Evolutionary conservation across 2,888 invertebrate genomes (phyloP).

Genomic region (Melinaea menophilus): DNA sequence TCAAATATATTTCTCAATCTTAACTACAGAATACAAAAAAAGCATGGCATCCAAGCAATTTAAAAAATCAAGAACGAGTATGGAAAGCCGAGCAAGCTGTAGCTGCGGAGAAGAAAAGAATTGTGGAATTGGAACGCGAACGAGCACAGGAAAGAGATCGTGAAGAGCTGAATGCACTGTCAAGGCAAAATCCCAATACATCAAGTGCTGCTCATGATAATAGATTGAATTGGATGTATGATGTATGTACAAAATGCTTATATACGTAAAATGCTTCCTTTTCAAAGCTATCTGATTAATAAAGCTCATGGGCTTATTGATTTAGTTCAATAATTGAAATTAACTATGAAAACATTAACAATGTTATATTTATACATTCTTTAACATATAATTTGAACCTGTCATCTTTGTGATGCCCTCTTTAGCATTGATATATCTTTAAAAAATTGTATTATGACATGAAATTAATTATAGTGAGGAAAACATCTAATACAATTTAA

Average conservation of each 20-base stretch:
- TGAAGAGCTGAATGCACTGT: slow-evolving; percentile 82
- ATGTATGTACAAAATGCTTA: slow-evolving; percentile 62
- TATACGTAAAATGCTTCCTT: too few relatives aligned
- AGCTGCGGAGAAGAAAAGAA: slow-evolving; percentile 82
- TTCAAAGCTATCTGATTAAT: too few relatives aligned
- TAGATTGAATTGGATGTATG: slow-evolving; percentile 94
- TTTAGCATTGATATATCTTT: too few relatives aligned
- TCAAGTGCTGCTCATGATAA: slow-evolving; percentile 65
- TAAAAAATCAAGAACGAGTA: slow-evolving; percentile 86
- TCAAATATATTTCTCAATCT: neutral
- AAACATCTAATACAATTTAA: too few relatives aligned
- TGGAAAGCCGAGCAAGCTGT: slow-evolving; percentile 88
- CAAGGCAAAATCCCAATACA: slow-evolving; percentile 70
- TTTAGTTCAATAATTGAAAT: too few relatives aligned
- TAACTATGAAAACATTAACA: too few relatives aligned
- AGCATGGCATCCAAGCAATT: slow-evolving; percentile 88
- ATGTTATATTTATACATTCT: too few relatives aligned
- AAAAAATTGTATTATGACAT: too few relatives aligned
- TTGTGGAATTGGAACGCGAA: slow-evolving; percentile 82
- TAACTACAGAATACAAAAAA: slow-evolving; percentile 83
- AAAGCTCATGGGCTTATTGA: too few relatives aligned
- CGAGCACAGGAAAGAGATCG: slow-evolving; percentile 81
- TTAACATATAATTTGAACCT: too few relatives aligned
- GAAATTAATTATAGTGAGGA: too few relatives aligned
- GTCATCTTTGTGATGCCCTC: too few relatives aligned